phyloP scores from a whole-genome alignment of 1,140 invertebrate genomes.

The Drosophila kepulauana region DNA sequence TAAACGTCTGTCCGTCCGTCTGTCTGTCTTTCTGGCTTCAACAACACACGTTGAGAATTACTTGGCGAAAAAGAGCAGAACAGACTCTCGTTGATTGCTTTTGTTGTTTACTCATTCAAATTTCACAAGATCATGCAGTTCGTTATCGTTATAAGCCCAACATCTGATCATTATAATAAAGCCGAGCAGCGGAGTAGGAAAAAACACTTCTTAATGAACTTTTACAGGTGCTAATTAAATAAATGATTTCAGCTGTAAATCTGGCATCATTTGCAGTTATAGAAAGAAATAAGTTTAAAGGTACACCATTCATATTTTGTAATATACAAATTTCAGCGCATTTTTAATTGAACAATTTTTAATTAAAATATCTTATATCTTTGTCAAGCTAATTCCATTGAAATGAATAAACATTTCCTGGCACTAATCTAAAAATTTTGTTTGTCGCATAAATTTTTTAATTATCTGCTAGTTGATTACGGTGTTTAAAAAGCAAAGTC shows the following conservation, averaged over 20 bases:
- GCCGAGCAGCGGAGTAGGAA: slow-evolving; percentile 2
- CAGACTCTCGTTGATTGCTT: slow-evolving; percentile 27
- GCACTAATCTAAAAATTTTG: no score
- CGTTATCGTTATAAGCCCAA: slow-evolving; percentile 21
- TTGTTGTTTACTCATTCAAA: slow-evolving; percentile 34
- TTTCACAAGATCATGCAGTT: slow-evolving; percentile 47
- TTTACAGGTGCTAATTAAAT: slow-evolving; percentile 16
- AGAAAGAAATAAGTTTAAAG: no score
- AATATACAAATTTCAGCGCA: not conserved
- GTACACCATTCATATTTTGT: no score
- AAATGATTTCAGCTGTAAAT: slow-evolving; percentile 6
- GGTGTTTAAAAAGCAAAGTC: not conserved
- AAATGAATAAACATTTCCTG: no score
- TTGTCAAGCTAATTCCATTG: no score
- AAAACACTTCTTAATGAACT: slow-evolving; percentile 14
- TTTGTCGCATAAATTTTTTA: no score
- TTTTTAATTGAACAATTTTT: not conserved
- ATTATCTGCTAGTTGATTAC: not conserved
- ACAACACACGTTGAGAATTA: slow-evolving; percentile 18
- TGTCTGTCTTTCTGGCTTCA: slow-evolving; percentile 10
- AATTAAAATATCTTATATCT: no score
- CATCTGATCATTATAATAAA: slow-evolving; percentile 11
- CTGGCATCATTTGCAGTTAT: not conserved
- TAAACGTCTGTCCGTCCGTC: not conserved
- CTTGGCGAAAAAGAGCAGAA: not conserved